Evolutionary conservation across 1,140 invertebrate genomes (phyloP).

Genomic region (Bombus polaris): DNA sequence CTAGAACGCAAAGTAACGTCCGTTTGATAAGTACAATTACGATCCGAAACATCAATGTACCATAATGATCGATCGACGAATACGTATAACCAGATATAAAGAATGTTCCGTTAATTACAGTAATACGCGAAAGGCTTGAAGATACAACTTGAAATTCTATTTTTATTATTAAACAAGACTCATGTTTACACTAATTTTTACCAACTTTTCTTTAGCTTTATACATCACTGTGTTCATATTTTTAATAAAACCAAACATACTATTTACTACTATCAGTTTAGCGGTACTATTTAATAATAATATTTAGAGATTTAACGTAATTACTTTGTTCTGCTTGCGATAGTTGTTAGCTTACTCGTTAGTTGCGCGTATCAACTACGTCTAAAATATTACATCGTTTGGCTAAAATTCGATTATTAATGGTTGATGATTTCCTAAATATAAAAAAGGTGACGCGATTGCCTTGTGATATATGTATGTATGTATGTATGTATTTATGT

Average conservation of each 20-base stretch:
- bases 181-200: background rate
- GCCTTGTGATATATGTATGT: background rate
- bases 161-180: background rate
- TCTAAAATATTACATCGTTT: background rate
- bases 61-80: background rate
- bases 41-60: background rate
- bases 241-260: background rate
- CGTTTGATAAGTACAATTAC: background rate
- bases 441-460: background rate
- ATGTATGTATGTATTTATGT: background rate
- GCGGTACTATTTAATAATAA: background rate
- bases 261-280: background rate
- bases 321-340: background rate
- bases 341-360: background rate
- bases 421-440: background rate
- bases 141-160: background rate
- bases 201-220: background rate
- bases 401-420: background rate
- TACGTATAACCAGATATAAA: background rate
- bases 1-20: background rate
- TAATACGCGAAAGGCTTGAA: background rate
- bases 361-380: background rate
- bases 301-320: background rate
- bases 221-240: background rate
- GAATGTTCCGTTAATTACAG: background rate